Conservation (phyloP, 2,113 vertebrate species). For the Notiomystis cincta region DNA sequence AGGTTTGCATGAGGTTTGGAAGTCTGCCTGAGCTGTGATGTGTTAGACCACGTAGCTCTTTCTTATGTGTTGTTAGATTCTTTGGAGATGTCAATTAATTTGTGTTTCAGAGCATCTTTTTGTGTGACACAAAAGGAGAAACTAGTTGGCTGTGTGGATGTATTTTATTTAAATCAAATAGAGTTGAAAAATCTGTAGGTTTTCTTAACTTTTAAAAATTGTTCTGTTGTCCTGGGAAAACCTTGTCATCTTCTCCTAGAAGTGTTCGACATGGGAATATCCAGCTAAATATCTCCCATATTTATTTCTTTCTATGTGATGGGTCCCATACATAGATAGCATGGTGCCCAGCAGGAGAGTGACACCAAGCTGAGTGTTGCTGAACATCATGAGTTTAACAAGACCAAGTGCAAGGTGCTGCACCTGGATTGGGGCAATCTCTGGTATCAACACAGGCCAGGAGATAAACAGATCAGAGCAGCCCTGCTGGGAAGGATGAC, state of each 20-base stretch:
- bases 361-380: no score
- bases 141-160: not conserved
- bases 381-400: no score
- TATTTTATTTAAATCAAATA: not conserved
- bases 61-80: not conserved
- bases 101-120: not conserved
- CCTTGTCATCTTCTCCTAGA: not conserved
- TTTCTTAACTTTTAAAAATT: not conserved
- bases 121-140: not conserved
- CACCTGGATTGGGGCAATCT: no score
- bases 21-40: not conserved
- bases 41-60: not conserved
- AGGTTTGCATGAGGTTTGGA: fast-evolving
- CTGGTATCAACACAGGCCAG: no score
- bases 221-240: not conserved
- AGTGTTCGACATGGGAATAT: not conserved
- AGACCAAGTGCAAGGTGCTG: no score
- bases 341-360: not conserved
- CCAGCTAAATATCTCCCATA: not conserved
- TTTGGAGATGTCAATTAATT: not conserved
- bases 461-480: no score
- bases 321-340: not conserved
- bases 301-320: not conserved
- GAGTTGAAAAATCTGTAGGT: not conserved
- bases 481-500: no score